A percentile compares a stretch with the other conserved stretches of the same genome.
These are phyloP conservation scores for Pristionchus pacificus DNA, from an alignment of 1,140 invertebrate genomes.

Conservation along the genomic window DNA sequence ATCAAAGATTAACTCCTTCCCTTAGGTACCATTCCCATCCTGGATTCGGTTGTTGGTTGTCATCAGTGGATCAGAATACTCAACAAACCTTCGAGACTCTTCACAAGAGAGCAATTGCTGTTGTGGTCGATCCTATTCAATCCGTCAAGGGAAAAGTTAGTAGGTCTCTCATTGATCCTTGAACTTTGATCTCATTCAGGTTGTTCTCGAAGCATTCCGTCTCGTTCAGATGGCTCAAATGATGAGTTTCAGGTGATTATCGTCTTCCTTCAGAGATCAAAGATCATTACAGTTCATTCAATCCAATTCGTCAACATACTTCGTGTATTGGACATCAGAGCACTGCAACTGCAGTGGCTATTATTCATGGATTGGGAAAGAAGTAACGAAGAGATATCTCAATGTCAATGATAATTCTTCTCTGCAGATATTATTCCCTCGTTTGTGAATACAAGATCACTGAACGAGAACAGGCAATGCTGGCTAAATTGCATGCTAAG, in stretches of 20 bases:
- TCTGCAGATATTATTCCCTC: not conserved
- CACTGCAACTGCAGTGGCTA: not conserved
- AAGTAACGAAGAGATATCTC: no score
- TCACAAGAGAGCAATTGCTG: constrained; percentile 91
- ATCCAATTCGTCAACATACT: not conserved
- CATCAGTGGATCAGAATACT: constrained; percentile 92
- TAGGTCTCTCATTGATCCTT: constrained; percentile 5
- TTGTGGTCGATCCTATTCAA: constrained; percentile 97
- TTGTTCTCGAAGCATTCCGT: constrained; percentile 10
- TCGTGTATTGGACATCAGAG: not conserved
- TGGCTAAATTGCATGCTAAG: constrained; percentile 27
- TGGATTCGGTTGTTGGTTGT: constrained; percentile 98
- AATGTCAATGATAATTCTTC: not conserved
- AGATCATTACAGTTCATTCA: not conserved
- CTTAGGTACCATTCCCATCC: constrained; percentile 87
- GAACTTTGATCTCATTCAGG: constrained; percentile 14
- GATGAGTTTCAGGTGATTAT: constrained; percentile 12
- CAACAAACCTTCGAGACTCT: constrained; percentile 98
- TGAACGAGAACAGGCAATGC: not conserved
- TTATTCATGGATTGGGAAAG: not conserved
- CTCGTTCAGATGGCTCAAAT: constrained; percentile 19
- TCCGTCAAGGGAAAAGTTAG: constrained; percentile 79
- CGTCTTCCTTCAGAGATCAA: not conserved
- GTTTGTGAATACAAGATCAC: not conserved
- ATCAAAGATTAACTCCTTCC: not conserved